Conservation (phyloP, 1,140 invertebrate genomes). For the Drosophila athabasca region DNA sequence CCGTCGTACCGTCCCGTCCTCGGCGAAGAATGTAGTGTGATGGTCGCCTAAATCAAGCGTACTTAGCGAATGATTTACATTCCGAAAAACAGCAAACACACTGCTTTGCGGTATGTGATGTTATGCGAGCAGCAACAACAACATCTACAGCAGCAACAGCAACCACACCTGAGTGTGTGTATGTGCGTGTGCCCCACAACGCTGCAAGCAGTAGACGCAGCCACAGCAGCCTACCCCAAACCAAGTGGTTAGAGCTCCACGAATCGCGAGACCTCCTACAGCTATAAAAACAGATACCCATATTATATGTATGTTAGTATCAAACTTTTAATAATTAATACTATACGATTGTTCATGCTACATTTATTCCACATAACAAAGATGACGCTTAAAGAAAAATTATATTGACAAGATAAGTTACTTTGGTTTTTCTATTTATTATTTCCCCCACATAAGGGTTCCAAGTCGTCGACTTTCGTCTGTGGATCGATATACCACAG, state of each 20-base stretch:
- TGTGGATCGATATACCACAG: constrained; percentile 51
- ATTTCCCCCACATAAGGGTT: too few species aligned
- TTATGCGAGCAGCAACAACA: constrained; percentile 75
- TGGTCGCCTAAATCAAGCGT: constrained; percentile 84
- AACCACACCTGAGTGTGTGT: constrained; percentile 11
- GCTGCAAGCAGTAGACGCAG: constrained; percentile 39
- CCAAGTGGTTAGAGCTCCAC: constrained; percentile 11
- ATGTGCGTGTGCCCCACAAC: constrained; percentile 54
- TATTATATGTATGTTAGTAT: too few species aligned
- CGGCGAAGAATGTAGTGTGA: constrained; percentile 77
- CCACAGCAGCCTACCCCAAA: constrained; percentile 20
- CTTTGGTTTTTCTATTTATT: too few species aligned
- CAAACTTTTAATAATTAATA: too few species aligned
- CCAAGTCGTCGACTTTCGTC: too few species aligned
- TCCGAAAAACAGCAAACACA: constrained; percentile 84
- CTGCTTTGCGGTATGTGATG: constrained; percentile 83
- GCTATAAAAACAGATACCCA: neutral
- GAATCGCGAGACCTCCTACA: constrained; percentile 53
- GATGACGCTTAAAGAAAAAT: neutral
- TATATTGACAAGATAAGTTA: neutral
- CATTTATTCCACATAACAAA: neutral
- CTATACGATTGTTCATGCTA: too few species aligned
- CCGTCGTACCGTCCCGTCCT: constrained; percentile 15
- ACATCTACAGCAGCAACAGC: constrained; percentile 38
- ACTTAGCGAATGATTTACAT: constrained; percentile 84